Evolutionary conservation across 2,797 vertebrate species (phyloP).

Genomic region (Falco rusticolus): DNA sequence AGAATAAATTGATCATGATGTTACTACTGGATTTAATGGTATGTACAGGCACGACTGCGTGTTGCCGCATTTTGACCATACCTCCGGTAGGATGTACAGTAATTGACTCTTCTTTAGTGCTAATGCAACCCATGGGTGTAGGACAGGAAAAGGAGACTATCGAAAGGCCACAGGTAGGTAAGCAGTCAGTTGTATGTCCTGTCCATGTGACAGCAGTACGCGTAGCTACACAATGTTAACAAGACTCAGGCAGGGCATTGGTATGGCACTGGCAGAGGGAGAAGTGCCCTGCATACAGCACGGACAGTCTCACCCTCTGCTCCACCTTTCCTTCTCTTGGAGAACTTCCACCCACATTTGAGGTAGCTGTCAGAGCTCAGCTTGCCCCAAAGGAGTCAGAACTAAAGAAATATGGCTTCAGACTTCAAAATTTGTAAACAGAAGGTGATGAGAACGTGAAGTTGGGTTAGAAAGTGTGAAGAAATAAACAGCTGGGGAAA

Average conservation of each 20-base stretch:
- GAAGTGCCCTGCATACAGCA: not conserved
- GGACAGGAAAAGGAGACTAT: not conserved
- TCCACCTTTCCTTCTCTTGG: not conserved
- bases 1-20: not conserved
- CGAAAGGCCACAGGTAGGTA: not conserved
- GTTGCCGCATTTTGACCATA: not conserved
- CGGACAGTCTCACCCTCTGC: not conserved
- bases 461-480: not conserved
- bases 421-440: not conserved
- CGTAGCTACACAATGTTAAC: not conserved
- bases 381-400: not conserved
- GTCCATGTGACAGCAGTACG: not conserved
- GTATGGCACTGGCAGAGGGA: not conserved
- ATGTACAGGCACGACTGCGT: not conserved
- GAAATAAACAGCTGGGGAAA: not conserved
- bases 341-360: not conserved
- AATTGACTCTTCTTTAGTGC: not conserved
- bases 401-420: not conserved
- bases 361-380: not conserved
- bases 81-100: not conserved
- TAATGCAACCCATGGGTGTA: fast-evolving
- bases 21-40: not conserved
- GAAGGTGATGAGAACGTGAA: not conserved
- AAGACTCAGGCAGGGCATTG: not conserved
- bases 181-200: not conserved